Base-by-base conservation (phyloP, 2,888 invertebrate genomes). In the Eupithecia vulgata region DNA sequence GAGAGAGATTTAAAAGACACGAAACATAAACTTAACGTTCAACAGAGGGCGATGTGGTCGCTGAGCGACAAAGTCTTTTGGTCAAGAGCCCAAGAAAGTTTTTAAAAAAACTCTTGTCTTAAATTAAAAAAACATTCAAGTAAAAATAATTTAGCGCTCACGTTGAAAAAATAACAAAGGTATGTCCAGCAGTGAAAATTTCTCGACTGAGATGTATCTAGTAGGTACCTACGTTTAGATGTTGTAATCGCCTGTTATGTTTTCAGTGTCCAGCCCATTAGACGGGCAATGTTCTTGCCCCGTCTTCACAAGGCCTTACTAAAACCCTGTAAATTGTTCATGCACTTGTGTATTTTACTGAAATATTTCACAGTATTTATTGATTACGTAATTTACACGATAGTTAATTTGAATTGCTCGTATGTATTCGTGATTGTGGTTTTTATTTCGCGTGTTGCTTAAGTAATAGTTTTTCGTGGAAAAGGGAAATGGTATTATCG, bases 311-410 rank as follows among this genome's bases (percentile, higher is more conserved):
- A 1, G 10, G 15, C 68, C 68, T 61, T 10, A 21, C 7, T 59
- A 30, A 59, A 5, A 15, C 59, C 59, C 68, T 59, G 68, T 42
- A 13, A 42, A 66, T 37, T 17, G n/a, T 52, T 25, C 52, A 70
- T 48, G 35, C 57, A 71, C 67, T 71, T 59, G 67, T 59, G 35
- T 64, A 65, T 71, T 71, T 71, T 42, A 45, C 42, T 5, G 34
- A 35, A 71, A 71, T 67, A 71, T 61, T 64, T 64, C 34, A 8
- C 66, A 57, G 66, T 71, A 71, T 42, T 57, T 61, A 67, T 71
- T 61, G 71, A 71, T 45, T 61, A 45, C 25, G 34, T 59, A 35
- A 61, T 71, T 59, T 45, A 71, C 59, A 45, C 45, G 40, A 42
- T 25, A 40, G 25, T 37, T 65, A 40, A 65, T 65, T 65, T 40